A percentile compares a stretch with the other conserved stretches of the same genome.
Evolutionary conservation across 2,888 invertebrate species (phyloP).

Genomic region (Villa cingulata): DNA sequence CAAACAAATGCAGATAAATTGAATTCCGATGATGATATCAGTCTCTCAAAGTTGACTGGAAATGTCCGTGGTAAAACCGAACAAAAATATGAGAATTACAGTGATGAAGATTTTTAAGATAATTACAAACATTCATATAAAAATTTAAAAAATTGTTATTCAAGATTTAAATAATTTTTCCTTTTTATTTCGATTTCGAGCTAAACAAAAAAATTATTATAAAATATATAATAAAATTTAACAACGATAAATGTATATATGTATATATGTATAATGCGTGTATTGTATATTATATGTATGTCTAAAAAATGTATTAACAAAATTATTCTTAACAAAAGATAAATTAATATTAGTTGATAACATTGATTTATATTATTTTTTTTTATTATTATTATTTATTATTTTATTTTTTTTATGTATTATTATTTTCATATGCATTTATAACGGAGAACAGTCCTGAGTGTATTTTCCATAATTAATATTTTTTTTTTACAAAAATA

Average conservation of each 20-base stretch:
- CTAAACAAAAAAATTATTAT: too few species aligned
- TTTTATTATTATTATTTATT: too few species aligned
- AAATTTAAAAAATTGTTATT: not conserved
- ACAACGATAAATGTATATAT: conserved; percentile 12
- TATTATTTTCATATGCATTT: not conserved
- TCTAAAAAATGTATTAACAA: not conserved
- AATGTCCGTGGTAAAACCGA: conserved; percentile 26
- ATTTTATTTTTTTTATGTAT: not conserved
- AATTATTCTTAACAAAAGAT: too few species aligned
- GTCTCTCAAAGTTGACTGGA: conserved; percentile 31
- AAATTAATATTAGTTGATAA: too few species aligned
- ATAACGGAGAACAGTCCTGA: not conserved
- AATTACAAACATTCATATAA: not conserved
- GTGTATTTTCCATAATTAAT: not conserved
- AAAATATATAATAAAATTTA: too few species aligned
- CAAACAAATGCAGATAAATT: conserved; percentile 23
- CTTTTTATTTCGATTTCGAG: too few species aligned
- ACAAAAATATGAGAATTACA: conserved; percentile 23
- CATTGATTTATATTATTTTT: too few species aligned
- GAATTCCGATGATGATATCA: conserved; percentile 32
- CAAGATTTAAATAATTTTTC: too few species aligned
- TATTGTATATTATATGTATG: not conserved
- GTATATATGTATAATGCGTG: conserved; percentile 5
- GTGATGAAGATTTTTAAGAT: conserved; percentile 32
- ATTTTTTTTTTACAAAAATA: too few species aligned